These are phyloP conservation scores for Petaurus breviceps DNA, from an alignment of 2,113 vertebrate species.

Conservation along the genomic window DNA sequence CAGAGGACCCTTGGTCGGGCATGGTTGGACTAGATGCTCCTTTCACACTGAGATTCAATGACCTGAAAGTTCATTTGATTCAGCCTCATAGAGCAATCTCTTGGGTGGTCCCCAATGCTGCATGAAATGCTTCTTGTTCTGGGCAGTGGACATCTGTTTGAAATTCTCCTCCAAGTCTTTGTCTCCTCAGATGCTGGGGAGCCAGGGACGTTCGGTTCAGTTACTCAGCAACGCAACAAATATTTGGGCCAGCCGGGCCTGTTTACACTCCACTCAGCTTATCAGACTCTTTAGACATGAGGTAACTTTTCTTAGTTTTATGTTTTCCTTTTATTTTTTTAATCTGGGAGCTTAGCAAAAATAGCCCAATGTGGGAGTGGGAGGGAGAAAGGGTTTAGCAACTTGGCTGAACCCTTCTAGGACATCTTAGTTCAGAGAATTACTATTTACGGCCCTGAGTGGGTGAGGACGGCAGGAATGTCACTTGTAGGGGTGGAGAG, in stretches of 20 bases:
- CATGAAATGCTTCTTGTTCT: neutral
- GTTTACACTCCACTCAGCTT: slow-evolving; percentile 72
- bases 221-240: slow-evolving; percentile 82
- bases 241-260: slow-evolving; percentile 81
- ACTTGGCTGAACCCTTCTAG: neutral
- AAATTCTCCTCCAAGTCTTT: slow-evolving; percentile 68
- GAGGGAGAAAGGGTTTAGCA: neutral
- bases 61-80: neutral
- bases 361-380: slow-evolving; percentile 66
- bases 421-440: neutral
- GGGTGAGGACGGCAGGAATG: neutral
- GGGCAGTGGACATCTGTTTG: slow-evolving; percentile 66
- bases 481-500: neutral
- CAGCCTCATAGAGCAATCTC: slow-evolving; percentile 11
- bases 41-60: neutral
- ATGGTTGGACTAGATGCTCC: neutral
- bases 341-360: slow-evolving; percentile 69
- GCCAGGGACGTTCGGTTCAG: slow-evolving; percentile 69
- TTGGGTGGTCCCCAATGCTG: neutral
- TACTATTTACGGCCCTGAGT: slow-evolving; percentile 25
- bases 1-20: neutral
- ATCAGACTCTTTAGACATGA: slow-evolving; percentile 72
- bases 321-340: slow-evolving; percentile 73
- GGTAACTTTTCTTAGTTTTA: slow-evolving; percentile 61
- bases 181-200: slow-evolving; percentile 72